Evolutionary conservation across 2,113 vertebrate species (phyloP).

Genomic region (Antechinus flavipes): DNA sequence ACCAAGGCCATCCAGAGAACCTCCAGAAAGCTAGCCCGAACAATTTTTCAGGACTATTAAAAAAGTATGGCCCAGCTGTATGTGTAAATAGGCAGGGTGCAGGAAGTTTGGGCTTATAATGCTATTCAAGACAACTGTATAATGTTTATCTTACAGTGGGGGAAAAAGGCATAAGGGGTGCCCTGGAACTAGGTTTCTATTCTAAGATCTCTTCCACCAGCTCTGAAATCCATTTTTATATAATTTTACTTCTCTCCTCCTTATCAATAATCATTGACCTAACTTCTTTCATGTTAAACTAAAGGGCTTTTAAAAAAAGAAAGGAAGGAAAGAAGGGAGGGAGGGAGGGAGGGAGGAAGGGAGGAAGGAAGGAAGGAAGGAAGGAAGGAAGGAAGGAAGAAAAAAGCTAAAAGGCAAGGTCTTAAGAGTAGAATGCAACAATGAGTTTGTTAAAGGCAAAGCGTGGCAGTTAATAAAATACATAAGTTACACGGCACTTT

Average conservation of each 20-base stretch:
- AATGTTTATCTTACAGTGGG: background rate
- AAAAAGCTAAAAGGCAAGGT: background rate
- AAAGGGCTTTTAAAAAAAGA: background rate
- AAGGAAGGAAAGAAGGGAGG: too few relatives aligned
- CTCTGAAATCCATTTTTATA: slow-evolving; percentile 7
- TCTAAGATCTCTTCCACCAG: background rate
- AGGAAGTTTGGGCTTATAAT: background rate
- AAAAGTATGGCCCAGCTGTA: background rate
- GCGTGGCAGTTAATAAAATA: background rate
- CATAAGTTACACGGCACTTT: background rate
- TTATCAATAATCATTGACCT: too few relatives aligned
- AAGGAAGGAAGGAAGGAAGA: background rate
- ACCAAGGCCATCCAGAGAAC: too few relatives aligned
- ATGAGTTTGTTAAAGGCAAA: background rate
- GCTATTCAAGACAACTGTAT: background rate
- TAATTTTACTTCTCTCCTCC: background rate
- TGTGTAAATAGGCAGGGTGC: background rate
- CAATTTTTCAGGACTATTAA: background rate
- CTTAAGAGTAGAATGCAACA: background rate
- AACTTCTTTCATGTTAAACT: background rate
- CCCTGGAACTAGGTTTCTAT: background rate
- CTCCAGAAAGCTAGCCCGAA: too few relatives aligned
- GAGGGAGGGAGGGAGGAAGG: too few relatives aligned
- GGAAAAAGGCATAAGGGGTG: background rate
- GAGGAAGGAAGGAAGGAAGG: background rate